These are phyloP conservation scores for Dryococelus australis DNA, from an alignment of 2,888 invertebrate genomes.

Conservation along the genomic window DNA sequence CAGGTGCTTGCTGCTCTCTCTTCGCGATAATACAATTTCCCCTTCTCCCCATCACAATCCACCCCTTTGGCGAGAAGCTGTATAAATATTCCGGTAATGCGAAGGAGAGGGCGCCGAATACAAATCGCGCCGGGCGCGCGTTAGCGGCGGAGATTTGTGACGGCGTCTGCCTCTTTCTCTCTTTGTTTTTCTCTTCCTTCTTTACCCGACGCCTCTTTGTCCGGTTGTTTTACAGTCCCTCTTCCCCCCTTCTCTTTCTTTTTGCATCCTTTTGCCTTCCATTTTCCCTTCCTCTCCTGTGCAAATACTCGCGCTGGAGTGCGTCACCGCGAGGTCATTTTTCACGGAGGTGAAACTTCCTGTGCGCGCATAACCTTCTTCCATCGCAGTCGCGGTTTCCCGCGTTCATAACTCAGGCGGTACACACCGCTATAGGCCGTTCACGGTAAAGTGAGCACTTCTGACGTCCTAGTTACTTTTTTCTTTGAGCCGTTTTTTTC, in stretches of 20 bases:
- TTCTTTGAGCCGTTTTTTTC: no score
- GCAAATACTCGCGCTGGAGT: no score
- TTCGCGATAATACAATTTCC: background rate
- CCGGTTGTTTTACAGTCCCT: background rate
- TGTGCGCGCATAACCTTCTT: no score
- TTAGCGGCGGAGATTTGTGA: background rate
- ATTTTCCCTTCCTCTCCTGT: no score
- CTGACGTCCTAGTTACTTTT: no score
- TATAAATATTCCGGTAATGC: background rate
- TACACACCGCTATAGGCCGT: no score
- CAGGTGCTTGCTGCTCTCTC: background rate
- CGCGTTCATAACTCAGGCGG: no score
- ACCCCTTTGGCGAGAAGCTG: background rate
- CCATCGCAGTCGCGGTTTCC: no score
- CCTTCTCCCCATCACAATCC: background rate
- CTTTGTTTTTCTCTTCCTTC: slow-evolving; percentile 12
- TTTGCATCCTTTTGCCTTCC: no score
- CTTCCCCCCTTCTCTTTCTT: background rate
- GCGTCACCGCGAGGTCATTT: no score
- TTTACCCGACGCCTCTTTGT: background rate
- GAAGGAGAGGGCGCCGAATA: background rate
- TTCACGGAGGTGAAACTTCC: no score
- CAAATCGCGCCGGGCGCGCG: background rate
- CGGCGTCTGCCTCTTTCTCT: background rate
- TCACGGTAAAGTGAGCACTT: no score